Evolutionary conservation across 2,797 vertebrate species (phyloP).

Genomic region (Semotilus atromaculatus): DNA sequence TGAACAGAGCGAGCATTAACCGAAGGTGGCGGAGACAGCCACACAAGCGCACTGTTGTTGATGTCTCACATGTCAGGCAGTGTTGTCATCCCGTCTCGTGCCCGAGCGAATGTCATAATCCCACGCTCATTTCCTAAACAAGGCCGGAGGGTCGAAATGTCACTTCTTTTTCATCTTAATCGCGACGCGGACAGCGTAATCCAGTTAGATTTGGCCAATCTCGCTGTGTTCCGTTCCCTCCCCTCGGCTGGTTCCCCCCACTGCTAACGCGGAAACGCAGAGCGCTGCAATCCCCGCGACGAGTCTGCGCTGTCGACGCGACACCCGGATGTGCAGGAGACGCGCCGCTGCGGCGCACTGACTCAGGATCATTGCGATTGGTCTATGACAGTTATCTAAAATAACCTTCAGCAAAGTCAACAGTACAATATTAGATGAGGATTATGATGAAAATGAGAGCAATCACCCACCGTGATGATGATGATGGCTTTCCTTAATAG

Average conservation of each 20-base stretch:
- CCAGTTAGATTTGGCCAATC: slow-evolving; percentile 65
- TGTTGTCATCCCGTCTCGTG: slow-evolving; percentile 64
- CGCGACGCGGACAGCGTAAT: slow-evolving; percentile 58
- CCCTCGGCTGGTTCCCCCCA: slow-evolving; percentile 26
- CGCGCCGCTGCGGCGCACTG: slow-evolving; percentile 27
- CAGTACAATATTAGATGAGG: background rate
- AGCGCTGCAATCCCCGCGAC: slow-evolving; percentile 68
- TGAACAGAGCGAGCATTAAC: slow-evolving; percentile 62
- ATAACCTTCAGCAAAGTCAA: slow-evolving; percentile 27
- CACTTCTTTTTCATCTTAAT: slow-evolving; percentile 67
- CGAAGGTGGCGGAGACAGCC: slow-evolving; percentile 63
- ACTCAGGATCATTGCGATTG: slow-evolving; percentile 17
- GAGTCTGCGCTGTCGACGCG: slow-evolving; percentile 71
- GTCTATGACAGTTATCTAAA: background rate
- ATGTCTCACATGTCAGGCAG: slow-evolving; percentile 75
- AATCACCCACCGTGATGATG: background rate
- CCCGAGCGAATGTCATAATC: slow-evolving; percentile 44
- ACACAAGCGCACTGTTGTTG: slow-evolving; percentile 73
- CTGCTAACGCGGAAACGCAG: slow-evolving; percentile 78
- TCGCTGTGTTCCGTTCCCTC: slow-evolving; percentile 30
- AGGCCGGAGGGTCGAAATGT: slow-evolving; percentile 44
- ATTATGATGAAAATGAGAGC: background rate
- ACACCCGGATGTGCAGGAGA: slow-evolving; percentile 74
- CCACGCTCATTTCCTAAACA: slow-evolving; percentile 51
- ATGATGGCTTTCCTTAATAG: background rate